Evolutionary conservation across 2,888 invertebrate species (phyloP).

Genomic region (Tetranychus piercei): DNA sequence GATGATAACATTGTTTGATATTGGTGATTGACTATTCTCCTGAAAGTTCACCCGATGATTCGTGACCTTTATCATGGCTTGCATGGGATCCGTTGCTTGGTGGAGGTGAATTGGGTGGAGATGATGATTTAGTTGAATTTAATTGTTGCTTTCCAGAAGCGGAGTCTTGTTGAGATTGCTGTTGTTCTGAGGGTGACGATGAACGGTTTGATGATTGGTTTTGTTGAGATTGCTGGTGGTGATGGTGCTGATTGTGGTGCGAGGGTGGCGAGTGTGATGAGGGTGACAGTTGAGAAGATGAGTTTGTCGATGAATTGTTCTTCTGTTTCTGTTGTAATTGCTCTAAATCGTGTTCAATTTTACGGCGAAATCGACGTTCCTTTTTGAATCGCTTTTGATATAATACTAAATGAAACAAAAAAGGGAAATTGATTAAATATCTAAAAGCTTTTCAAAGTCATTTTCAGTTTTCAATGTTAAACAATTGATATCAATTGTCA

Average conservation of each 20-base stretch:
- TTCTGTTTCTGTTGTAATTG: slow-evolving; percentile 28
- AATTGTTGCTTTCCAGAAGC: neutral
- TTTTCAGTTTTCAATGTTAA: too few relatives aligned
- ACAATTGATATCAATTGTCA: too few relatives aligned
- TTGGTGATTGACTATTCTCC: too few relatives aligned
- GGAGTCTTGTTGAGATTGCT: neutral
- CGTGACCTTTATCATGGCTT: too few relatives aligned
- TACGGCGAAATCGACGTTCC: slow-evolving; percentile 60
- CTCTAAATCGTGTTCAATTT: slow-evolving; percentile 66
- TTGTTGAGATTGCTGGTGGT: neutral
- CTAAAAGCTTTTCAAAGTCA: too few relatives aligned
- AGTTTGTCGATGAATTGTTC: neutral
- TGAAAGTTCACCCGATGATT: too few relatives aligned
- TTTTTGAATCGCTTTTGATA: slow-evolving; percentile 76
- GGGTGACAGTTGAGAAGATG: neutral
- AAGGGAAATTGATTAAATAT: neutral
- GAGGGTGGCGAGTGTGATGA: neutral
- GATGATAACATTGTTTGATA: too few relatives aligned
- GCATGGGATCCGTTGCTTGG: neutral
- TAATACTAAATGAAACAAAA: slow-evolving; percentile 41
- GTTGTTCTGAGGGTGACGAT: neutral
- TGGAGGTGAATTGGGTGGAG: neutral
- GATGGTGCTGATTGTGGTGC: neutral
- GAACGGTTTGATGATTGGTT: neutral
- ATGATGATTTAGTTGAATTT: neutral